These are phyloP conservation scores for Tetrax tetrax DNA, from an alignment of 2,113 vertebrate species.

Conservation along the genomic window DNA sequence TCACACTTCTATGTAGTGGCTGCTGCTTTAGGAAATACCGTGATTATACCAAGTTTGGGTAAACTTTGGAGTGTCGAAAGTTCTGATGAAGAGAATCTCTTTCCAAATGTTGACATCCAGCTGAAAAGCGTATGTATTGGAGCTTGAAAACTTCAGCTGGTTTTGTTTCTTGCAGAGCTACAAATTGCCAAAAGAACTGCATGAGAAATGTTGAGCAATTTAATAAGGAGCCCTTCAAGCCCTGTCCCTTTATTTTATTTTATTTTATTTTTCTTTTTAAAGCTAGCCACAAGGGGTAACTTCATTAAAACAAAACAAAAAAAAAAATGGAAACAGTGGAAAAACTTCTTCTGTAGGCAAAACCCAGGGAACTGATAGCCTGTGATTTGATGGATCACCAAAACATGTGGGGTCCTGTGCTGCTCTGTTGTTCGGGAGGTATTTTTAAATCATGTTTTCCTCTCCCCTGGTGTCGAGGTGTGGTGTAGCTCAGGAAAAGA, in stretches of 20 bases:
- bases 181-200: not conserved
- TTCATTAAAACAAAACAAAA: not conserved
- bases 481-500: not conserved
- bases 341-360: not conserved
- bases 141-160: not conserved
- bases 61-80: not conserved
- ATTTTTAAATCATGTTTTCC: conserved; percentile 1
- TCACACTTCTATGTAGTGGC: not conserved
- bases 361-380: not conserved
- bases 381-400: not conserved
- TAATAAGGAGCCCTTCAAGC: not conserved
- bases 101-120: not conserved
- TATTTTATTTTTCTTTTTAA: not conserved
- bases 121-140: not conserved
- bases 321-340: not conserved
- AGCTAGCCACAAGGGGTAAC: not conserved
- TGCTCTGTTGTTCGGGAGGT: not conserved
- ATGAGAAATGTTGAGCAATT: not conserved
- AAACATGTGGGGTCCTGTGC: not conserved
- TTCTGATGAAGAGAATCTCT: not conserved
- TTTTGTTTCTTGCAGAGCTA: not conserved
- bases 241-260: not conserved
- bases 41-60: not conserved
- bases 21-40: not conserved
- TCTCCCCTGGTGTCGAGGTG: not conserved